phyloP scores from a whole-genome alignment of 1,140 invertebrate genomes.

The Pteromalus puparum region DNA sequence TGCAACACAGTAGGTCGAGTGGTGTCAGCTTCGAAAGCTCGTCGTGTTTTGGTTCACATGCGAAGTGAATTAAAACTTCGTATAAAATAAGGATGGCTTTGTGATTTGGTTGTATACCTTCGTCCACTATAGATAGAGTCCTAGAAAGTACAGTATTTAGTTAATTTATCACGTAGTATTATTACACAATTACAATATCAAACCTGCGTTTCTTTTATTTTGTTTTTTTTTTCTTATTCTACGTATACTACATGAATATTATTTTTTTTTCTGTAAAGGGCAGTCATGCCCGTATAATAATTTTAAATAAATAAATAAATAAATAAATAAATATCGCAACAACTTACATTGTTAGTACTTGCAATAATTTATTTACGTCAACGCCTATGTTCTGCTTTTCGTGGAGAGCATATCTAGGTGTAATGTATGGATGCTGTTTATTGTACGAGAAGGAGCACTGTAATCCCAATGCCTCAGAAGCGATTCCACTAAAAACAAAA shows the following conservation, averaged over 20 bases:
- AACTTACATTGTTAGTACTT: constrained; percentile 63
- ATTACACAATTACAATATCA: too few relatives aligned
- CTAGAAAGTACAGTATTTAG: constrained; percentile 53
- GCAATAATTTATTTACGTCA: constrained; percentile 62
- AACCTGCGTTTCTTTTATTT: too few relatives aligned
- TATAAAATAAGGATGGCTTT: constrained; percentile 58
- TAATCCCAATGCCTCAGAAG: constrained; percentile 56
- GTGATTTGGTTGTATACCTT: constrained; percentile 50
- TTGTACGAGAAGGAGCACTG: constrained; percentile 58
- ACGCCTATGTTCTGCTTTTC: constrained; percentile 59
- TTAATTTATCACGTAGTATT: too few relatives aligned
- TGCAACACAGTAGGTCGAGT: constrained; percentile 67
- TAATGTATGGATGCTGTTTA: constrained; percentile 48
- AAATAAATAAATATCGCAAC: too few relatives aligned
- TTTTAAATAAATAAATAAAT: too few relatives aligned
- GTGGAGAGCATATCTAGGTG: constrained; percentile 51
- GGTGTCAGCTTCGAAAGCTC: constrained; percentile 48
- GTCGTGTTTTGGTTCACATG: constrained; percentile 53
- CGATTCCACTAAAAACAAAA: constrained; percentile 60
- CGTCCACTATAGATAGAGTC: constrained; percentile 57
- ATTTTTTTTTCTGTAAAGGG: too few relatives aligned
- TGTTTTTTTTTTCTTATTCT: too few relatives aligned
- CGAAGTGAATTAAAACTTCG: constrained; percentile 60
- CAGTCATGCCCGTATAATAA: too few relatives aligned
- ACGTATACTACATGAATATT: too few relatives aligned